Evolutionary conservation across 2,888 invertebrate genomes (phyloP).

Genomic region (Eupithecia subfuscata): DNA sequence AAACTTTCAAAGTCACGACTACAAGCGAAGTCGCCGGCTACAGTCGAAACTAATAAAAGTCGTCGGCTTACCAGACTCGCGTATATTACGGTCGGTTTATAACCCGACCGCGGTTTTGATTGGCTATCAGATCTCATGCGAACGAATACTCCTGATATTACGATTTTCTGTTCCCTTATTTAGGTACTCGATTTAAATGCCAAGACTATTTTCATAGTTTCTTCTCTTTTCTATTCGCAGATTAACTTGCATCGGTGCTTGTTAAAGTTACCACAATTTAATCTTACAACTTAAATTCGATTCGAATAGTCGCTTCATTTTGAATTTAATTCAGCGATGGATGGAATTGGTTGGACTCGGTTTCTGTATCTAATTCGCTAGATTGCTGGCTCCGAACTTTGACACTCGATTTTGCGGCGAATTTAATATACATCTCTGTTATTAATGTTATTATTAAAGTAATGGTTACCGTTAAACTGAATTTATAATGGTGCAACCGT

Average conservation of each 20-base stretch:
- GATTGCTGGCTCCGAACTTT: not conserved
- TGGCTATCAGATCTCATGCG: conserved; percentile 42
- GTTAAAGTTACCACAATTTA: not conserved
- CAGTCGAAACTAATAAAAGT: conserved; percentile 74
- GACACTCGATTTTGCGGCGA: conserved; percentile 9
- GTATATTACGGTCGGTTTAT: conserved; percentile 74
- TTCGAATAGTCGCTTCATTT: not conserved
- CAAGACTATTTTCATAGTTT: not conserved
- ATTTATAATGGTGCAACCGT: conserved; percentile 52
- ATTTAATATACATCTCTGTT: conserved; percentile 15
- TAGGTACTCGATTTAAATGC: not conserved
- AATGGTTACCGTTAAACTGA: conserved; percentile 55
- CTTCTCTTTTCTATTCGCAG: not conserved
- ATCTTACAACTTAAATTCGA: not conserved
- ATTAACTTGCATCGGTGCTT: not conserved
- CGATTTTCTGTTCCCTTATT: conserved; percentile 10
- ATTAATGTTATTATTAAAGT: conserved; percentile 23
- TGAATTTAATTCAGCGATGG: not conserved
- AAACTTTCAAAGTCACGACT: not conserved
- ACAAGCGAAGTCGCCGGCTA: conserved; percentile 1
- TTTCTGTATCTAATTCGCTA: not conserved
- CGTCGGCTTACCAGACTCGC: conserved; percentile 68
- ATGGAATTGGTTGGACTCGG: conserved; percentile 8
- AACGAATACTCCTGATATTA: conserved; percentile 16
- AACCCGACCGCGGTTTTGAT: conserved; percentile 60